phyloP scores from a whole-genome alignment of 1,140 invertebrate genomes.

The Dreissena polymorpha region DNA sequence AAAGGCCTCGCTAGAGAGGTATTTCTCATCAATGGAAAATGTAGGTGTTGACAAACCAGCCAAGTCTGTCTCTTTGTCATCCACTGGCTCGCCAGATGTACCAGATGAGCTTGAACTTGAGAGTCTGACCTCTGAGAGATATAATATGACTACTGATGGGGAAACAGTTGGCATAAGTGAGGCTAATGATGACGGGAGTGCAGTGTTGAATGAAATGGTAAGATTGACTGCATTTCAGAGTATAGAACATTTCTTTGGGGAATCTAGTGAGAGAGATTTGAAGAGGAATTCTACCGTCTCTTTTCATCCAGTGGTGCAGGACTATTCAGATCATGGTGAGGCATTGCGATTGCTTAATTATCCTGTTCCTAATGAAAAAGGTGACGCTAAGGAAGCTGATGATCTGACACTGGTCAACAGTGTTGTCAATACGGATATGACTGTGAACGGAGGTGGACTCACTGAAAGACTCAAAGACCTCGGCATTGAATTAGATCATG shows the following conservation, averaged over 20 bases:
- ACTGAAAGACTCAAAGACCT: constrained; percentile 71
- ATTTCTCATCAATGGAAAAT: constrained; percentile 70
- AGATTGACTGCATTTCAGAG: too few relatives aligned
- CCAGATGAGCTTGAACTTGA: constrained; percentile 21
- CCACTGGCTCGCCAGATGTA: constrained; percentile 6
- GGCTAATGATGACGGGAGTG: neutral
- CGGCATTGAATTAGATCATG: constrained; percentile 61
- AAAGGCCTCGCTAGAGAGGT: constrained; percentile 66
- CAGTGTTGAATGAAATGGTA: too few relatives aligned
- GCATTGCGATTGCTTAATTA: too few relatives aligned
- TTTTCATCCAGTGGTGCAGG: too few relatives aligned
- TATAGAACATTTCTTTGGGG: too few relatives aligned
- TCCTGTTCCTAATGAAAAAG: too few relatives aligned
- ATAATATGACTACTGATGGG: neutral
- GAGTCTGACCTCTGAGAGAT: neutral
- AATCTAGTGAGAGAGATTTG: too few relatives aligned
- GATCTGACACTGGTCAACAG: constrained; percentile 60
- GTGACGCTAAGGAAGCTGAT: constrained; percentile 11
- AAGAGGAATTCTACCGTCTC: too few relatives aligned
- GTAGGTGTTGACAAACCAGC: constrained; percentile 26
- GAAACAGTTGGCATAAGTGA: neutral
- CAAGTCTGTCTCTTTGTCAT: constrained; percentile 5
- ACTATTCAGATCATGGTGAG: too few relatives aligned
- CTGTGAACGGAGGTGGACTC: constrained; percentile 69
- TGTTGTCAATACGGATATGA: constrained; percentile 58